Evolutionary conservation across 2,888 invertebrate genomes (phyloP).

Genomic region (Spatulosminthurus flaviceps): DNA sequence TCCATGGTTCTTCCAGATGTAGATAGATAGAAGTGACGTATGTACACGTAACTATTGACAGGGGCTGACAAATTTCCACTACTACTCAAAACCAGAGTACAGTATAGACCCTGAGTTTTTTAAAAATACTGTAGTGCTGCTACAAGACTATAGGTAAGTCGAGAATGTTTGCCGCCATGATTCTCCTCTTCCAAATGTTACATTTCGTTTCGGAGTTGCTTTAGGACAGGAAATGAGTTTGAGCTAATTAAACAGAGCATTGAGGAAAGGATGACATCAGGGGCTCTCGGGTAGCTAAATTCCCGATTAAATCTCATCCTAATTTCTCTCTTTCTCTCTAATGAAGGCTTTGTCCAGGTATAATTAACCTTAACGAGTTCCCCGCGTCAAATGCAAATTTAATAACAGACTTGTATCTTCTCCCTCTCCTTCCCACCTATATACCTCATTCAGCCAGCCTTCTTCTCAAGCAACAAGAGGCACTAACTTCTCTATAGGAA

Average conservation of each 20-base stretch:
- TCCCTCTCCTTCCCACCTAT: background rate
- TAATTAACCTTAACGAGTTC: conserved; percentile 54
- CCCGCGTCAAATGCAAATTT: conserved; percentile 53
- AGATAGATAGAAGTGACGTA: no score
- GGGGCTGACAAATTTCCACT: no score
- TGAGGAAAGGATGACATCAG: conserved; percentile 42
- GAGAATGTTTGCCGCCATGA: background rate
- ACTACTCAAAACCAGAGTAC: no score
- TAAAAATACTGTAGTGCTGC: no score
- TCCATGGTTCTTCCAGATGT: no score
- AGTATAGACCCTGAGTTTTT: no score
- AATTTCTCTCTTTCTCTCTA: conserved; percentile 53
- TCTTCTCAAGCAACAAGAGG: background rate
- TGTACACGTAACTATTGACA: no score
- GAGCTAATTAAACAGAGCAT: conserved; percentile 52
- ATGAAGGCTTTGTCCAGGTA: conserved; percentile 55
- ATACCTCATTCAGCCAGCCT: background rate
- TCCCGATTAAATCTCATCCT: conserved; percentile 55
- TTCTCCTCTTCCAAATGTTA: background rate
- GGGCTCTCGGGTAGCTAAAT: conserved; percentile 48
- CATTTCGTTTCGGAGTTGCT: background rate
- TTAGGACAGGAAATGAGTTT: conserved; percentile 46
- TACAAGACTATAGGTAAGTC: no score
- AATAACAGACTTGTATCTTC: conserved; percentile 40
- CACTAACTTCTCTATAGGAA: no score